These are phyloP conservation scores for Limnodromus scolopaceus DNA, from an alignment of 2,797 vertebrate species.

Conservation along the genomic window DNA sequence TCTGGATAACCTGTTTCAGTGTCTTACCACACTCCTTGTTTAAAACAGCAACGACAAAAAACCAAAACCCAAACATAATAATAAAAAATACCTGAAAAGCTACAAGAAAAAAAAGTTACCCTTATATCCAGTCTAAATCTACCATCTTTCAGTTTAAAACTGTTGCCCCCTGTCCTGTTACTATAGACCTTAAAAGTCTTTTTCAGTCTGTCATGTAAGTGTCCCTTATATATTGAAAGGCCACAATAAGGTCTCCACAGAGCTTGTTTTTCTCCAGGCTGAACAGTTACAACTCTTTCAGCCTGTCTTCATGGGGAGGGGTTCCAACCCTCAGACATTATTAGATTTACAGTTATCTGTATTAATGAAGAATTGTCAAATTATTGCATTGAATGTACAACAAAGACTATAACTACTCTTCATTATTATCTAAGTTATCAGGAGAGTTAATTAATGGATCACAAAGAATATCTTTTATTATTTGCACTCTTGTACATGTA, in stretches of 20 bases:
- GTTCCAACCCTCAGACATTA: neutral
- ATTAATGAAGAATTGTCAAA: neutral
- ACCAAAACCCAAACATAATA: neutral
- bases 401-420: constrained; percentile 20
- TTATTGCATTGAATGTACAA: neutral
- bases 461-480: constrained; percentile 1
- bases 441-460: neutral
- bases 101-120: neutral
- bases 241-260: fast-evolving
- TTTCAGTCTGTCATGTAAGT: neutral
- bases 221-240: neutral
- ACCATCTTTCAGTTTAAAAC: neutral
- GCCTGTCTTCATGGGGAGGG: fast-evolving
- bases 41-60: neutral
- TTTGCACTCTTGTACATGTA: neutral
- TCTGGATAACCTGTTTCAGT: neutral
- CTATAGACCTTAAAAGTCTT: neutral
- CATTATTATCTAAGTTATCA: constrained; percentile 22
- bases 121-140: neutral
- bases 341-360: neutral
- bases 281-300: neutral
- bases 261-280: neutral
- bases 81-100: neutral
- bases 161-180: neutral
- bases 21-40: neutral